These are phyloP conservation scores for Peromyscus melanophrys DNA, from an alignment of 2,797 vertebrate genomes.

Conservation along the genomic window DNA sequence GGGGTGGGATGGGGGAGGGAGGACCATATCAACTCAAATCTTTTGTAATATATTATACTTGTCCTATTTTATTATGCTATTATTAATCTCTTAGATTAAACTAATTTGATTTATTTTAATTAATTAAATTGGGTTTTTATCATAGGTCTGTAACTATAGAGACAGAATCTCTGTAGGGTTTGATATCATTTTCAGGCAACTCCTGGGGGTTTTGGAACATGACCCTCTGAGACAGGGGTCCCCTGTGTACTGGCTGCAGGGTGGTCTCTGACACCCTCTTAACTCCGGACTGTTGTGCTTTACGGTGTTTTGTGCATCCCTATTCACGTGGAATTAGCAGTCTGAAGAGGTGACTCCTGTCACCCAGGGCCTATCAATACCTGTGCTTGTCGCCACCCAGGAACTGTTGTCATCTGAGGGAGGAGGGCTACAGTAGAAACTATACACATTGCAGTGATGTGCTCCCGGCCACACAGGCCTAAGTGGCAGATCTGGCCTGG, in stretches of 20 bases:
- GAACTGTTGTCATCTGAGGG: background rate
- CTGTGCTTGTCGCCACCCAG: accelerated
- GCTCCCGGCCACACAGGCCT: background rate
- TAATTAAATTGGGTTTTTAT: background rate
- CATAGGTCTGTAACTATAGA: background rate
- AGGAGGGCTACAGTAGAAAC: background rate
- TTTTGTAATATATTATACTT: background rate
- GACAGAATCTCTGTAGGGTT: background rate
- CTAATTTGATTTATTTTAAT: background rate
- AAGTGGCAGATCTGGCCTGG: accelerated
- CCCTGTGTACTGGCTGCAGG: background rate
- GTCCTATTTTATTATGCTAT: background rate
- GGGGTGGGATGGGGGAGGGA: no score
- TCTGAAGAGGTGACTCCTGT: background rate
- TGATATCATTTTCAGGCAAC: background rate
- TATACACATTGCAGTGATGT: accelerated
- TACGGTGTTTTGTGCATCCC: accelerated
- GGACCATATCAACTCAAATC: background rate
- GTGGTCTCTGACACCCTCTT: accelerated
- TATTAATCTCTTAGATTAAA: background rate
- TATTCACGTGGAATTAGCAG: accelerated
- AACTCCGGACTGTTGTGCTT: accelerated
- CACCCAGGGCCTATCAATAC: accelerated
- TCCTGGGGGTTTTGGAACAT: background rate
- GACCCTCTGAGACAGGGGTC: background rate